These are phyloP conservation scores for Nasonia vitripennis DNA, from an alignment of 1,140 invertebrate species.

Conservation along the genomic window DNA sequence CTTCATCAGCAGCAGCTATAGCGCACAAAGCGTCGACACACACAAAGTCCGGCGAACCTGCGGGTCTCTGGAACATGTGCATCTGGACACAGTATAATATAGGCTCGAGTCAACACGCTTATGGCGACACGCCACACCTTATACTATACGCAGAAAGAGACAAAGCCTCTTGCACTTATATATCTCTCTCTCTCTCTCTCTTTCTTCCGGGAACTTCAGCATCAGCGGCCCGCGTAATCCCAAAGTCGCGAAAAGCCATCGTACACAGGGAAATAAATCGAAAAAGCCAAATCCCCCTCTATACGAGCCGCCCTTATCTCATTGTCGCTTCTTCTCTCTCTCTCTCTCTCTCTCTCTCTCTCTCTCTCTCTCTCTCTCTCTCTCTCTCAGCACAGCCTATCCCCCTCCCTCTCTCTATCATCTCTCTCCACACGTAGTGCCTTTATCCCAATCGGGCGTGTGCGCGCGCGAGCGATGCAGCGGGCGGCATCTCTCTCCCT, in stretches of 20 bases:
- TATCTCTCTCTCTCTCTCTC: not conserved
- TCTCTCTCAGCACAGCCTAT: not conserved
- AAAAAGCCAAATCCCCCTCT: slow-evolving; percentile 1
- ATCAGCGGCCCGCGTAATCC: not conserved
- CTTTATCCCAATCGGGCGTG: not conserved
- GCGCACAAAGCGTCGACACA: too few species aligned
- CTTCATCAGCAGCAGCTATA: too few species aligned
- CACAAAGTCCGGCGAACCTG: not conserved
- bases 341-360: too few species aligned
- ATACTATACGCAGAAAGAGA: not conserved
- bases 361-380: not conserved
- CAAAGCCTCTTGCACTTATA: not conserved
- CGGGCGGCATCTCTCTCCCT: not conserved
- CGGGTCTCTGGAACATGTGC: not conserved
- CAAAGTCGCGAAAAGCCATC: not conserved
- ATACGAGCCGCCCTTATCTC: slow-evolving; percentile 2
- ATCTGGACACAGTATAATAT: not conserved
- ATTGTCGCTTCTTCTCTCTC: not conserved
- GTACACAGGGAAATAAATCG: not conserved
- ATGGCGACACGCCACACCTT: not conserved
- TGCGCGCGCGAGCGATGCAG: not conserved
- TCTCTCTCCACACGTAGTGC: not conserved
- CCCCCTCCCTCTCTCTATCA: not conserved
- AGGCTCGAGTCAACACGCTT: not conserved
- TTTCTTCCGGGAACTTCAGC: not conserved